Evolutionary conservation across 1,140 invertebrate genomes (phyloP).

Genomic region (Mactra quadrangularis): DNA sequence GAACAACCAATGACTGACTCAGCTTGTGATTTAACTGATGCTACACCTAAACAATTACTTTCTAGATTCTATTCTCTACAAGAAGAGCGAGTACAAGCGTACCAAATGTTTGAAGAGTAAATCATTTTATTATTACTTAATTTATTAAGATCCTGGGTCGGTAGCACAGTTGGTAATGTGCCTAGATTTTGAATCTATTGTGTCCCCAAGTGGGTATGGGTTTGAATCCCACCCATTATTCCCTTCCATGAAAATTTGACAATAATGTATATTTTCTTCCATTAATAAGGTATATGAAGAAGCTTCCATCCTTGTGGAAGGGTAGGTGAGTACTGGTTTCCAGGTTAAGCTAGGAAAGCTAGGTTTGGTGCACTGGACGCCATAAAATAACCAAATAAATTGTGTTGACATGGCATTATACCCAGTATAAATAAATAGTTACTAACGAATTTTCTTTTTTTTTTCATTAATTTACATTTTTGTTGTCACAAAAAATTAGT

Average conservation of each 20-base stretch:
- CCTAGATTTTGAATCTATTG: background rate
- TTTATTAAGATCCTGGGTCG: no score
- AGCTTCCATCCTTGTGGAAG: no score
- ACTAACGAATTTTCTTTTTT: no score
- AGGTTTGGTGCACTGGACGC: no score
- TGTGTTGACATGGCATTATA: no score
- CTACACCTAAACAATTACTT: constrained; percentile 67
- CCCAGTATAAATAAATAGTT: no score
- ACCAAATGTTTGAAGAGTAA: constrained; percentile 82
- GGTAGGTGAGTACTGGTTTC: no score
- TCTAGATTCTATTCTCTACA: constrained; percentile 80
- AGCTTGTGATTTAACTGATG: constrained; percentile 4
- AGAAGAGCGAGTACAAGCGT: constrained; percentile 81
- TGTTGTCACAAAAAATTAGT: no score
- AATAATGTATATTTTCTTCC: background rate
- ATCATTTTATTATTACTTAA: constrained; percentile 16
- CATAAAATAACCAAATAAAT: no score
- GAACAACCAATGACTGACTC: background rate
- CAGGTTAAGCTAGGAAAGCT: no score
- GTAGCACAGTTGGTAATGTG: no score
- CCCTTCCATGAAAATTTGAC: background rate
- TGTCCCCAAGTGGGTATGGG: background rate
- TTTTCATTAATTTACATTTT: no score
- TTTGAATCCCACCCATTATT: background rate
- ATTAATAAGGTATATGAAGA: background rate